Conservation (phyloP, 2,888 invertebrate species). For the Himalopsyche anomala region DNA sequence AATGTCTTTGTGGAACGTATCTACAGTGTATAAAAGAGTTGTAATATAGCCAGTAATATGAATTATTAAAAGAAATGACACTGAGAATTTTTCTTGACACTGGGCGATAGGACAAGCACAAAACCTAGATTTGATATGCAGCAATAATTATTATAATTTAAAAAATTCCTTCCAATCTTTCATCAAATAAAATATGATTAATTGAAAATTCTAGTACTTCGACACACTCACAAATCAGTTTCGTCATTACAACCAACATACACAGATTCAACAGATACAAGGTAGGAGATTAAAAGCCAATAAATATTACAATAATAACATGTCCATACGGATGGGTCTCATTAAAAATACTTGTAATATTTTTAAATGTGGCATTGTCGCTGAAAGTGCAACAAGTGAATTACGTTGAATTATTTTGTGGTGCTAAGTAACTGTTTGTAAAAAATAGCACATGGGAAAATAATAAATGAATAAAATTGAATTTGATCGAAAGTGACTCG, state of each 20-base stretch:
- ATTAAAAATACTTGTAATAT: slow-evolving; percentile 3
- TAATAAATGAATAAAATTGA: slow-evolving; percentile 38
- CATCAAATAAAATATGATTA: slow-evolving; percentile 16
- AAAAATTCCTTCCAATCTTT: background rate
- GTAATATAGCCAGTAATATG: too few species aligned
- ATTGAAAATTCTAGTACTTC: background rate
- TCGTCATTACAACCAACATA: slow-evolving; percentile 12
- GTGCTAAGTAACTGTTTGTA: slow-evolving; percentile 17
- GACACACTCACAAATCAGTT: slow-evolving; percentile 1
- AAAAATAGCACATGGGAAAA: slow-evolving; percentile 38
- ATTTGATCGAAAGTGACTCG: slow-evolving; percentile 42
- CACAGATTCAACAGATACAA: background rate
- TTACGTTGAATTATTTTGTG: background rate
- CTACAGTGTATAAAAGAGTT: too few species aligned
- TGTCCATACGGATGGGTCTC: background rate
- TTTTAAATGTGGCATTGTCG: background rate
- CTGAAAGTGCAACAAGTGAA: background rate
- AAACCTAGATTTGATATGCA: background rate
- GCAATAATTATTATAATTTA: background rate
- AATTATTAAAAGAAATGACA: too few species aligned
- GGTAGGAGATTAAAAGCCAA: background rate
- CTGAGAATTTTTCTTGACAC: background rate
- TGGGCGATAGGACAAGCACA: background rate
- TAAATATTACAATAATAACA: slow-evolving; percentile 1
- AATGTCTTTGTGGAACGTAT: too few species aligned